phyloP scores from a whole-genome alignment of 2,888 invertebrate species.

The Pristionchus exspectatus region DNA sequence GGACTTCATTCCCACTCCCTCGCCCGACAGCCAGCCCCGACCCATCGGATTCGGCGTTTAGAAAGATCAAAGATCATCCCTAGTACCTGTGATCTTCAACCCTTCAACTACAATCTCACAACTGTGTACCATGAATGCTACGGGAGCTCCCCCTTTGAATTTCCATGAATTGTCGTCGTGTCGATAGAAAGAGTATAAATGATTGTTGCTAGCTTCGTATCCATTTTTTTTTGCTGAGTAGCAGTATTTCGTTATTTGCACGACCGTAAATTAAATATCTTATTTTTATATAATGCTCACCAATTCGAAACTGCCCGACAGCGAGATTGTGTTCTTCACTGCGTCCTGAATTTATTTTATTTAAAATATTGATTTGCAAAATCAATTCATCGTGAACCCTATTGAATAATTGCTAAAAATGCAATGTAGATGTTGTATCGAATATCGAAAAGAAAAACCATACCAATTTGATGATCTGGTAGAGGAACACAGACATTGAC shows the following conservation, averaged over 20 bases:
- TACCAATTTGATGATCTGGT: constrained; percentile 78
- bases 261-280: no score
- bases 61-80: constrained; percentile 26
- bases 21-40: constrained; percentile 6
- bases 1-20: constrained; percentile 57
- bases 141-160: background rate
- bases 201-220: background rate
- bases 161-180: constrained; percentile 12
- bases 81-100: background rate
- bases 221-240: no score
- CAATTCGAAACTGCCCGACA: constrained; percentile 78
- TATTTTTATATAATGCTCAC: constrained; percentile 62
- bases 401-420: no score
- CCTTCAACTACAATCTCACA: background rate
- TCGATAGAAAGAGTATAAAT: background rate
- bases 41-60: constrained; percentile 54
- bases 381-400: background rate
- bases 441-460: constrained; percentile 51
- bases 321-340: constrained; percentile 77
- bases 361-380: background rate
- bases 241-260: no score
- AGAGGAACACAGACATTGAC: constrained; percentile 76
- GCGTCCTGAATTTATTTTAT: constrained; percentile 70
- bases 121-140: background rate
- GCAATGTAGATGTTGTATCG: no score